Evolutionary conservation across 2,888 invertebrate genomes (phyloP).

Genomic region (Rotaria sp.): DNA sequence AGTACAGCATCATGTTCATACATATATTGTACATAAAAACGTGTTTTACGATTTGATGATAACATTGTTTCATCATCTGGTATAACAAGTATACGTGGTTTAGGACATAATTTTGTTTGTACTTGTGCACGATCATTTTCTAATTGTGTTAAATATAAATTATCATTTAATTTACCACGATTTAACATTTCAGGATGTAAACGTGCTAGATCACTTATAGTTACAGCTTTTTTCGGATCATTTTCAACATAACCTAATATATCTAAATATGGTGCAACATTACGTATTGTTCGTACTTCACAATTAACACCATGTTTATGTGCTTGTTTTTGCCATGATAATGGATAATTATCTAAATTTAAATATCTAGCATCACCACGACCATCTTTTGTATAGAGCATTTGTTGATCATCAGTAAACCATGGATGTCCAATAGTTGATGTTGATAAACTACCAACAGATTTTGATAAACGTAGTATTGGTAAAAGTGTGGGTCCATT

Average conservation of each 20-base stretch:
- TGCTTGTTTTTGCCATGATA: background rate
- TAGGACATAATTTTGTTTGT: conserved; percentile 5
- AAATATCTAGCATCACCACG: background rate
- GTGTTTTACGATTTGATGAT: conserved; percentile 33
- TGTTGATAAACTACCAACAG: conserved; percentile 8
- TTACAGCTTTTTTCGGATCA: background rate
- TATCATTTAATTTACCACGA: background rate
- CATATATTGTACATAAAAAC: conserved; percentile 40
- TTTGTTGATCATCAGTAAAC: conserved; percentile 28
- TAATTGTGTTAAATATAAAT: background rate
- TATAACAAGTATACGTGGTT: conserved; percentile 37
- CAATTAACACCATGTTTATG: conserved; percentile 1
- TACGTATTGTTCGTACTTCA: background rate
- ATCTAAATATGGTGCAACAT: conserved; percentile 18
- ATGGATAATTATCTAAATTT: conserved; percentile 7
- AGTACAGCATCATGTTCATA: conserved; percentile 38
- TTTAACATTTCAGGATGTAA: conserved; percentile 12
- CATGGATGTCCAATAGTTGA: background rate
- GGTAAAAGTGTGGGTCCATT: background rate
- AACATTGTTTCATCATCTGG: conserved; percentile 39
- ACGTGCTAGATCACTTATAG: background rate
- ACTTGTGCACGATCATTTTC: conserved; percentile 28
- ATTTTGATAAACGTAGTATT: background rate
- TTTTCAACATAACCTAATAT: conserved; percentile 21
- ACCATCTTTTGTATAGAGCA: conserved; percentile 7